Evolutionary conservation across 1,140 invertebrate genomes (phyloP).

Genomic region (Apocrypta bakeri): DNA sequence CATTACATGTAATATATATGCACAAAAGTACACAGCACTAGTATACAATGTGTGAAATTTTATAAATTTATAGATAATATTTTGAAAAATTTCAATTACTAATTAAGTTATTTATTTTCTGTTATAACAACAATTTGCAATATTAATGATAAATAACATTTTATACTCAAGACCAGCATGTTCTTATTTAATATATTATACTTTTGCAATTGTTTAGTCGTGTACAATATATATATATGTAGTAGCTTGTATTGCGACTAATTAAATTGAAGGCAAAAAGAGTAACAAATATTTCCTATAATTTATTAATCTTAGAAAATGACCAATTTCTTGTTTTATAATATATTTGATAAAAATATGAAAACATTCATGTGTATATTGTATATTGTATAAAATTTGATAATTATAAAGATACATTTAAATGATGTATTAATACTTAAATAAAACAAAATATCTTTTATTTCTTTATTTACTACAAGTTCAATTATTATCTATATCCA

Average conservation of each 20-base stretch:
- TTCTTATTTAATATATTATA: no score
- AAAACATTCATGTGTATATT: background rate
- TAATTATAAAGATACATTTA: background rate
- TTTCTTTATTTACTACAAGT: background rate
- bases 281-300: background rate
- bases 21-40: conserved; percentile 27
- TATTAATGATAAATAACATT: conserved; percentile 4
- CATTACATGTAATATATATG: conserved; percentile 31
- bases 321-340: background rate
- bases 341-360: background rate
- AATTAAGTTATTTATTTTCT: conserved; percentile 48
- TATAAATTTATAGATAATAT: conserved; percentile 27
- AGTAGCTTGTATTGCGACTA: background rate
- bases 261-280: background rate
- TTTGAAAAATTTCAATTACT: conserved; percentile 36
- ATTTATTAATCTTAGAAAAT: background rate
- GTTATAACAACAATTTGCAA: conserved; percentile 34
- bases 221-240: background rate
- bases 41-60: background rate
- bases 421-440: background rate
- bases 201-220: no score
- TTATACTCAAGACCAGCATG: background rate
- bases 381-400: background rate
- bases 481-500: no score
- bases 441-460: background rate